Percentiles rank a stretch among this genome's conserved stretches.
Conservation (phyloP, 2,113 vertebrate genomes). For the Hucho hucho region DNA sequence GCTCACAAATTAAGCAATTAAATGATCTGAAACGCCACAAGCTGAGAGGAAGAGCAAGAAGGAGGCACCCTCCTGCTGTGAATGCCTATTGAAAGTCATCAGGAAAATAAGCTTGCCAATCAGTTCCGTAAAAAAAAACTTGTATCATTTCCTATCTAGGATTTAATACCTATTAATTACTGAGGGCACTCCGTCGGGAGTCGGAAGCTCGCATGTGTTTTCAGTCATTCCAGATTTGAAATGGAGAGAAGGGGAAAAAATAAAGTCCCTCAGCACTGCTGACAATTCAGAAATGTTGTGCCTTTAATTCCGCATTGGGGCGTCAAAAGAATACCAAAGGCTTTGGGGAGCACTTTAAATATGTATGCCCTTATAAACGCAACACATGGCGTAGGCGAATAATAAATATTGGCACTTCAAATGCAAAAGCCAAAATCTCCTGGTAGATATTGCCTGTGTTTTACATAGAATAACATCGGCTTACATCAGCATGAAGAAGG, state of each 20-base stretch:
- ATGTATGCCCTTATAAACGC: slow-evolving; percentile 30
- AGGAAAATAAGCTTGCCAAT: slow-evolving; percentile 67
- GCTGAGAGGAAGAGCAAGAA: slow-evolving; percentile 44
- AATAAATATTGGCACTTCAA: slow-evolving; percentile 57
- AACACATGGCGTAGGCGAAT: slow-evolving; percentile 16
- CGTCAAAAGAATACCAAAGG: slow-evolving; percentile 41
- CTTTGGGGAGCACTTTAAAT: slow-evolving; percentile 43
- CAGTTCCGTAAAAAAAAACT: slow-evolving; percentile 55
- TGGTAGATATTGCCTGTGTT: slow-evolving; percentile 40
- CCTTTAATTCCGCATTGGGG: slow-evolving; percentile 45
- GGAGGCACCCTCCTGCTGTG: slow-evolving; percentile 52
- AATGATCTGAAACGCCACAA: slow-evolving; percentile 57
- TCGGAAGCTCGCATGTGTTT: slow-evolving; percentile 32
- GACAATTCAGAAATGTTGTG: slow-evolving; percentile 49
- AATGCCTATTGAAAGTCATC: slow-evolving; percentile 60
- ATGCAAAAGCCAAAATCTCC: slow-evolving; percentile 44
- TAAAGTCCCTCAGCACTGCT: slow-evolving; percentile 29
- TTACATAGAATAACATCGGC: slow-evolving; percentile 50
- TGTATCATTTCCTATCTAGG: slow-evolving; percentile 64
- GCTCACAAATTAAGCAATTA: slow-evolving; percentile 57
- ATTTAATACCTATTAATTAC: slow-evolving; percentile 70
- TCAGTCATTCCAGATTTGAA: slow-evolving; percentile 41
- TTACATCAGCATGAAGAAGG: slow-evolving; percentile 40
- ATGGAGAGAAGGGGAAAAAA: slow-evolving; percentile 16
- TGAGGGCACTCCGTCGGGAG: slow-evolving; percentile 50